A percentile compares a stretch with the other conserved stretches of the same genome.
Evolutionary conservation across 2,113 vertebrate genomes (phyloP).

Genomic region (Leiothrix lutea): DNA sequence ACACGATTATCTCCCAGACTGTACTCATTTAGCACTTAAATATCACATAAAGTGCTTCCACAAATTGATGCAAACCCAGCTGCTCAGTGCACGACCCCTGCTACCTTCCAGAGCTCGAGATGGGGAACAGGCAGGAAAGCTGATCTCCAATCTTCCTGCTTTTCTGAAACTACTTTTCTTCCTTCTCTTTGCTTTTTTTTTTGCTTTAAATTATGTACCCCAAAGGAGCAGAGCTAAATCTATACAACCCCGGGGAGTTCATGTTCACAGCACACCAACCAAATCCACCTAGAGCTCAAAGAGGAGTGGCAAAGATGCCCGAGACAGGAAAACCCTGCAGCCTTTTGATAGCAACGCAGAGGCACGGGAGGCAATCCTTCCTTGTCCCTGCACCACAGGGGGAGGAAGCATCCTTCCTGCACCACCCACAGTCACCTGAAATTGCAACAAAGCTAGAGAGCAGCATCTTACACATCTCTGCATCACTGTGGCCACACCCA

Average conservation of each 20-base stretch:
- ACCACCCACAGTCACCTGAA: background rate
- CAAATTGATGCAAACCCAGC: background rate
- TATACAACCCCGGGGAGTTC: background rate
- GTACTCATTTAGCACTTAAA: background rate
- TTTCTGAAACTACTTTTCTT: background rate
- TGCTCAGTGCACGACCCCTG: fast-evolving
- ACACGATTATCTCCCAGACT: background rate
- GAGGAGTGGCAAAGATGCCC: background rate
- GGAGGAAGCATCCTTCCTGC: background rate
- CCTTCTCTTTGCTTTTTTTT: background rate
- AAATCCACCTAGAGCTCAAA: background rate
- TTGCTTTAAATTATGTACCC: background rate
- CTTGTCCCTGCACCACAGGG: background rate
- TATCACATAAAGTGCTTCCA: background rate
- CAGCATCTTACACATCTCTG: background rate
- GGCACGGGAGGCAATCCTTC: fast-evolving
- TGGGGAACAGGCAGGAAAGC: background rate
- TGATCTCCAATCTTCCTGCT: background rate
- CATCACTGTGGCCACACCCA: fast-evolving
- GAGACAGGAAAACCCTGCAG: background rate
- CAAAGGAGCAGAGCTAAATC: background rate
- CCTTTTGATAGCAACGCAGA: background rate
- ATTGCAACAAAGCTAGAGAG: background rate
- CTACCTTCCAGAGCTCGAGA: background rate
- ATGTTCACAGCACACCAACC: background rate